A percentile compares a stretch with the other conserved stretches of the same genome.
These are phyloP conservation scores for Helobdella robusta DNA, from an alignment of 2,888 invertebrate species.

Conservation along the genomic window DNA sequence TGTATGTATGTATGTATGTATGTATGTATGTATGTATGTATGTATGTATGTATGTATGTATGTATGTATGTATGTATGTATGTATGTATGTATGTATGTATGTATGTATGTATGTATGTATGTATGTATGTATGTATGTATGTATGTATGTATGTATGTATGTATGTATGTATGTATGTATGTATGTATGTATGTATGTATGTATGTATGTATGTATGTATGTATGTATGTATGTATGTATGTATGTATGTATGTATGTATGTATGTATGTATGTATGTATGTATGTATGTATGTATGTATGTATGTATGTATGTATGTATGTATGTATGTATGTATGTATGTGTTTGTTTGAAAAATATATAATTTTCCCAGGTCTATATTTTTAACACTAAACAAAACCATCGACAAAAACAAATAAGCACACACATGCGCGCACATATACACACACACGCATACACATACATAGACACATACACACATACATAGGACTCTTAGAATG, in stretches of 20 bases:
- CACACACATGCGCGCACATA: too few species aligned
- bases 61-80: slow-evolving; percentile 13
- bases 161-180: slow-evolving; percentile 13
- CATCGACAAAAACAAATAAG: too few species aligned
- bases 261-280: not conserved
- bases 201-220: slow-evolving; percentile 19
- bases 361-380: too few species aligned
- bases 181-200: slow-evolving; percentile 19
- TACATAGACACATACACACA: too few species aligned
- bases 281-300: slow-evolving; percentile 17
- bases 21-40: slow-evolving; percentile 12
- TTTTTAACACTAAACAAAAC: too few species aligned
- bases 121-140: slow-evolving; percentile 9
- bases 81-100: slow-evolving; percentile 15
- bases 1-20: slow-evolving; percentile 14
- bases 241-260: slow-evolving; percentile 12
- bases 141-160: slow-evolving; percentile 6
- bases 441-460: too few species aligned
- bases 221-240: not conserved
- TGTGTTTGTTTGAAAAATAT: too few species aligned
- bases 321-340: slow-evolving; percentile 21
- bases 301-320: slow-evolving; percentile 22
- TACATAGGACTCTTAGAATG: too few species aligned
- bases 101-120: slow-evolving; percentile 11
- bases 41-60: not conserved